phyloP scores from a whole-genome alignment of 2,888 invertebrate species.

The Coremacera marginata region DNA sequence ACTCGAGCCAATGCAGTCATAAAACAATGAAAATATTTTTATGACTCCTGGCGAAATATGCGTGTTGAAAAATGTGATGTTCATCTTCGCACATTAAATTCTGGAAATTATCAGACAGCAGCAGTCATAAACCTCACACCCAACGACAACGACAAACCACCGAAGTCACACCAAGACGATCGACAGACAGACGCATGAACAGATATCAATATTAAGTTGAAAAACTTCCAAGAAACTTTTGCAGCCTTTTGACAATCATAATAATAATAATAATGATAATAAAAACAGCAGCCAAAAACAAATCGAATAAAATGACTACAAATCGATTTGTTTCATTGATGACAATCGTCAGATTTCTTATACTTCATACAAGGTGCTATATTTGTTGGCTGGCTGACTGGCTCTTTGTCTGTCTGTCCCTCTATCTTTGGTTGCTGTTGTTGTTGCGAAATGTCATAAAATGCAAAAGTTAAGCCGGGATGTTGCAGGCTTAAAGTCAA shows the following conservation, averaged over 20 bases:
- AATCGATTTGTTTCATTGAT: constrained; percentile 68
- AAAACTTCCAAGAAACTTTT: constrained; percentile 44
- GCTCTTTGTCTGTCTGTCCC: not conserved
- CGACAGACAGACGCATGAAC: not conserved
- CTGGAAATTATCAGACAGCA: constrained; percentile 65
- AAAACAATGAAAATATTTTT: constrained; percentile 48
- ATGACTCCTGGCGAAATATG: constrained; percentile 51
- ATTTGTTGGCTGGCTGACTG: not conserved
- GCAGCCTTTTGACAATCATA: constrained; percentile 41
- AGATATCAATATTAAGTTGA: constrained; percentile 38
- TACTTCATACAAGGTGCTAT: not conserved
- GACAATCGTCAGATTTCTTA: constrained; percentile 60
- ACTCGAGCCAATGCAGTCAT: not conserved
- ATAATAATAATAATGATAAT: constrained; percentile 36
- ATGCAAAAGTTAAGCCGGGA: constrained; percentile 45
- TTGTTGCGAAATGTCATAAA: constrained; percentile 66
- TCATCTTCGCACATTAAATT: constrained; percentile 67
- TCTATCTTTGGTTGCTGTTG: not conserved
- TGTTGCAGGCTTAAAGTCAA: constrained; percentile 47
- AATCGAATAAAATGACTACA: constrained; percentile 54
- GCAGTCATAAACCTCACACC: constrained; percentile 63
- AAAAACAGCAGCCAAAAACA: constrained; percentile 42
- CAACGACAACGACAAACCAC: constrained; percentile 49
- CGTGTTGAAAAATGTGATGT: constrained; percentile 68
- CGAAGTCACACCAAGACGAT: constrained; percentile 20